A percentile compares a stretch with the other conserved stretches of the same genome.
Conservation (phyloP, 2,888 invertebrate species). For the Andrena bucephala region DNA sequence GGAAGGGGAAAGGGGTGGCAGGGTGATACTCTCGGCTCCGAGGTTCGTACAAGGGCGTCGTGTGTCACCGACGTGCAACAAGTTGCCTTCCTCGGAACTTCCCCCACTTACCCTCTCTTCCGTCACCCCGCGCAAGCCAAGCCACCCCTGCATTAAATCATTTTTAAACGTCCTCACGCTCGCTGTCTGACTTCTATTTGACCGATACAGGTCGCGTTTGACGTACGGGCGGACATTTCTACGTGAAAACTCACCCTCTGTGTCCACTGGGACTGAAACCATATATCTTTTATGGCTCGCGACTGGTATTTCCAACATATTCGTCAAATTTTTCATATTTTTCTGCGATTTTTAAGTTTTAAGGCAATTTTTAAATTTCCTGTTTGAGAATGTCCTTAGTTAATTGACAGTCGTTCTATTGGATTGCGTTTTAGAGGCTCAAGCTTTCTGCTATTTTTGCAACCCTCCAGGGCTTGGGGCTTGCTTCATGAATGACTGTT, state of each 20-base stretch:
- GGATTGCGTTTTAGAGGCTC: too few relatives aligned
- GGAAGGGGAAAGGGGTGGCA: conserved; percentile 48
- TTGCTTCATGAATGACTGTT: too few relatives aligned
- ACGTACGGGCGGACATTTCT: conserved; percentile 46
- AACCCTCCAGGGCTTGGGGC: too few relatives aligned
- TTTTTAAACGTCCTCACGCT: conserved; percentile 78
- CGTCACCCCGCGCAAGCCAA: conserved; percentile 59
- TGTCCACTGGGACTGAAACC: not conserved
- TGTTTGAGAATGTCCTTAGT: too few relatives aligned
- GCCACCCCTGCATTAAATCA: conserved; percentile 77
- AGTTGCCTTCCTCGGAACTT: conserved; percentile 78
- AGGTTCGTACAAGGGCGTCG: conserved; percentile 75
- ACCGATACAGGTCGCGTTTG: conserved; percentile 68
- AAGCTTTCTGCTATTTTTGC: too few relatives aligned
- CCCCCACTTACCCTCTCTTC: conserved; percentile 47
- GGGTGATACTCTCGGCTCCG: conserved; percentile 65
- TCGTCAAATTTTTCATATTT: too few relatives aligned
- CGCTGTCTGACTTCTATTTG: conserved; percentile 74
- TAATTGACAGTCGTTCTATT: too few relatives aligned
- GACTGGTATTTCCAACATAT: too few relatives aligned
- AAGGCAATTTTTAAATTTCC: too few relatives aligned
- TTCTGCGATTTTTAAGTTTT: too few relatives aligned
- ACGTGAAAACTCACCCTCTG: conserved; percentile 14
- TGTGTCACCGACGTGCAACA: conserved; percentile 83
- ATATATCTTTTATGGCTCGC: not conserved